phyloP scores from a whole-genome alignment of 2,797 vertebrate species.

The Hydrolagus colliei region DNA sequence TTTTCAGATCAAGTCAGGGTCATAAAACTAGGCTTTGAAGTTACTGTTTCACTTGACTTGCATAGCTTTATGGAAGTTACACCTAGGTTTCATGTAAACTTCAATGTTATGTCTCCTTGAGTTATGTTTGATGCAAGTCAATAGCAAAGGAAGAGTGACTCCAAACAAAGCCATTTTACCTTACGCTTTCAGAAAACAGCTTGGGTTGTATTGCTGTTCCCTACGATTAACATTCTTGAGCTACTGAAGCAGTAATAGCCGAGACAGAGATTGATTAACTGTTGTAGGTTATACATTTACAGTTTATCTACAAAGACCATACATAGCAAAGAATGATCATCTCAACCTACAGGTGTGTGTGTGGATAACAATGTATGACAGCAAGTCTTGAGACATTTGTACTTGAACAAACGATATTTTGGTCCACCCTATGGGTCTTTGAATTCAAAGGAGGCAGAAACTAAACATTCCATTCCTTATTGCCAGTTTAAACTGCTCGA shows the following conservation, averaged over 20 bases:
- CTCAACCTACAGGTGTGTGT: background rate
- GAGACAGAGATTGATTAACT: background rate
- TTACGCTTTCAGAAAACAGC: background rate
- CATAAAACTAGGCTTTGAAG: background rate
- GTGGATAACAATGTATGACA: background rate
- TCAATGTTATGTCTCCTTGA: background rate
- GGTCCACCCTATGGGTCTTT: background rate
- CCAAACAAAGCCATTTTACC: background rate
- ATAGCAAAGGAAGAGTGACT: background rate
- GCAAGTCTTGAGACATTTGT: background rate
- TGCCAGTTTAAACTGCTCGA: background rate
- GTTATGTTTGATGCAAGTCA: background rate
- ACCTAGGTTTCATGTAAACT: background rate
- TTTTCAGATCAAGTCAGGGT: background rate
- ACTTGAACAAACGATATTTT: background rate
- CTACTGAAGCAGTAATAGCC: background rate
- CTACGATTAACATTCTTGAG: background rate
- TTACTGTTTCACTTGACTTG: background rate
- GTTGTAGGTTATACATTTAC: background rate
- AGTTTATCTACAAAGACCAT: too few species aligned
- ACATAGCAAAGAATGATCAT: too few species aligned
- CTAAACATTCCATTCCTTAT: background rate
- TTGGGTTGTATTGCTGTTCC: background rate
- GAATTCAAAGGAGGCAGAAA: slow-evolving; percentile 5
- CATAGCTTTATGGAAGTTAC: background rate